phyloP scores from a whole-genome alignment of 2,797 vertebrate genomes.

The Champsocephalus esox region DNA sequence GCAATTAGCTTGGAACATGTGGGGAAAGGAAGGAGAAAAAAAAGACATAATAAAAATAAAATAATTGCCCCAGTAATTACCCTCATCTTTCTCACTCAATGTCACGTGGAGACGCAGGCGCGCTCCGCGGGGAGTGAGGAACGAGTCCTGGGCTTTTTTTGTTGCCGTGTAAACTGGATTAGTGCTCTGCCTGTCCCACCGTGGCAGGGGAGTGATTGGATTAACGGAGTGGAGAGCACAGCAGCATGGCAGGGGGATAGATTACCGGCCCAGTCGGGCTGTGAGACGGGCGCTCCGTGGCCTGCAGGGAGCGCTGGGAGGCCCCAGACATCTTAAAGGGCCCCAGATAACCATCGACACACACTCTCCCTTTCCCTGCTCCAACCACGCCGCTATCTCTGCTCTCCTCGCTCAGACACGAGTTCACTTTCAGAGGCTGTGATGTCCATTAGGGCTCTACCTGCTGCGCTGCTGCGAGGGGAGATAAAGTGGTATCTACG shows the following conservation, averaged over 20 bases:
- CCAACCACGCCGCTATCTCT: conserved; percentile 69
- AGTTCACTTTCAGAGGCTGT: conserved; percentile 77
- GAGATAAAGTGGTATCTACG: conserved; percentile 79
- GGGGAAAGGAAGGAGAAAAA: conserved; percentile 31
- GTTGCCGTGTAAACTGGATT: conserved; percentile 86
- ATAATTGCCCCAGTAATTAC: conserved; percentile 80
- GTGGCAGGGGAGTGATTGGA: conserved; percentile 85
- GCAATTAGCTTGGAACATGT: conserved; percentile 76
- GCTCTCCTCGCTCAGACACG: conserved; percentile 74
- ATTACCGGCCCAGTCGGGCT: conserved; percentile 81
- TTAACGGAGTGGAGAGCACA: conserved; percentile 83
- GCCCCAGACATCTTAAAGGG: conserved; percentile 76
- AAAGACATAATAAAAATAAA: conserved; percentile 76
- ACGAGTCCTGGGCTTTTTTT: conserved; percentile 74
- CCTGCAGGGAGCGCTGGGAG: conserved; percentile 73
- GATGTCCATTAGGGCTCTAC: conserved; percentile 79
- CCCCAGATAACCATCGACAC: conserved; percentile 79
- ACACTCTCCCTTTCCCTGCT: conserved; percentile 59
- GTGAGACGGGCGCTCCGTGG: conserved; percentile 70
- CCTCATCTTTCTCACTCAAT: conserved; percentile 78
- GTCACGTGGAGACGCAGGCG: conserved; percentile 71
- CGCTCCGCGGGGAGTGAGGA: conserved; percentile 69
- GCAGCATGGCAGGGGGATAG: conserved; percentile 80
- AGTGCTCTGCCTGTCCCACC: conserved; percentile 83
- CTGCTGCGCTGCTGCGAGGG: conserved; percentile 78